A percentile compares a stretch with the other conserved stretches of the same genome.
These are phyloP conservation scores for Ormyrus labotus DNA, from an alignment of 2,888 invertebrate genomes.

Conservation along the genomic window DNA sequence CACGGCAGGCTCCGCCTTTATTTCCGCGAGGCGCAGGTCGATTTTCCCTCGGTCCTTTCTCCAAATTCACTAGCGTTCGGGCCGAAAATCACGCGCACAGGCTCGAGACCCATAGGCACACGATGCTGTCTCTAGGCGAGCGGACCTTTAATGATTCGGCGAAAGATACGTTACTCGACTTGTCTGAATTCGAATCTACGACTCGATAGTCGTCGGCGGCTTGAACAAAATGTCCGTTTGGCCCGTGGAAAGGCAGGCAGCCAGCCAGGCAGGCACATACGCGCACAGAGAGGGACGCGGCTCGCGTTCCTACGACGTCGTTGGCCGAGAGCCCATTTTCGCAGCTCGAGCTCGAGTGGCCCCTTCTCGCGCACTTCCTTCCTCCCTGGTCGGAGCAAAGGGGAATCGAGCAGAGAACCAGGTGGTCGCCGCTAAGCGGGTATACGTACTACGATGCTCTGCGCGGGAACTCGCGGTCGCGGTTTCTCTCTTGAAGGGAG, in stretches of 20 bases:
- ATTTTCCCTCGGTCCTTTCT: no score
- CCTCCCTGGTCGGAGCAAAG: not conserved
- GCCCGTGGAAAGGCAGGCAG: not conserved
- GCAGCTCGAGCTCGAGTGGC: not conserved
- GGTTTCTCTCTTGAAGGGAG: not conserved
- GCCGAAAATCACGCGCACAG: no score
- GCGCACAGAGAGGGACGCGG: not conserved
- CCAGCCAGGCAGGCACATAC: not conserved
- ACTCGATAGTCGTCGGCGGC: not conserved
- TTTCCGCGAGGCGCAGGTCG: no score
- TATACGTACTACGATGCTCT: not conserved
- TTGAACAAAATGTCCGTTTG: not conserved
- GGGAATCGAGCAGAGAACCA: not conserved
- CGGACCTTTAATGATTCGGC: no score
- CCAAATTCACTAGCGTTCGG: no score
- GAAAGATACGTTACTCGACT: no score
- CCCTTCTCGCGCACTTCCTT: not conserved
- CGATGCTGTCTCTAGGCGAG: not conserved
- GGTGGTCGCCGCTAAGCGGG: not conserved
- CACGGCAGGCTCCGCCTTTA: no score
- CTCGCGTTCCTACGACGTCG: conserved; percentile 33
- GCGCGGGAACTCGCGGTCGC: conserved; percentile 24
- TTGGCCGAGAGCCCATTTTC: conserved; percentile 35
- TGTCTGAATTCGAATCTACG: no score
- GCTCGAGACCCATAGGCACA: not conserved